Percentiles rank a stretch among this genome's conserved stretches.
These are phyloP conservation scores for Muscidifurax raptorellus DNA, from an alignment of 1,140 invertebrate species.

Conservation along the genomic window DNA sequence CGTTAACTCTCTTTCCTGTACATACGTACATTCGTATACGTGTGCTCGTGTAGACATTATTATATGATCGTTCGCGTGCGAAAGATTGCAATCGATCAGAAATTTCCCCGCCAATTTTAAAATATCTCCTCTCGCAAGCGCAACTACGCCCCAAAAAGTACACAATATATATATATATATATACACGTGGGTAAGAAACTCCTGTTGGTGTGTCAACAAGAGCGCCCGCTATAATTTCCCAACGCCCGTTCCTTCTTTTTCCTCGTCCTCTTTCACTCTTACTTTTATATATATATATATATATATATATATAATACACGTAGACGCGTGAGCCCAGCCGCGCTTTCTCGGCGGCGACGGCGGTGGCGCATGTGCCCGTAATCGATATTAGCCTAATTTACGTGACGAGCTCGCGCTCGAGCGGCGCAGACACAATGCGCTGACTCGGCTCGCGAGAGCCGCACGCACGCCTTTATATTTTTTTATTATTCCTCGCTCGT, in stretches of 20 bases:
- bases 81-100: no score
- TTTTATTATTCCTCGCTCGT: constrained; percentile 2
- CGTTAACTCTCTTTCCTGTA: no score
- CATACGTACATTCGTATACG: no score
- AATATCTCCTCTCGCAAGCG: no score
- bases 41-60: no score
- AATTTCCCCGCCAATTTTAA: no score
- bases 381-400: constrained; percentile 51
- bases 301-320: neutral
- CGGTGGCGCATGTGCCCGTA: neutral
- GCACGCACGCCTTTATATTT: neutral
- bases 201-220: no score
- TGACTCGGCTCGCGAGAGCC: constrained; percentile 11
- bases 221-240: neutral
- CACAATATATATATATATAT: no score
- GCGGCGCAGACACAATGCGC: constrained; percentile 13
- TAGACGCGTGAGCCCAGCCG: neutral
- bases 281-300: neutral
- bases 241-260: neutral
- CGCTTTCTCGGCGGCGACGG: neutral
- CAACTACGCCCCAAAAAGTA: no score
- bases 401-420: neutral
- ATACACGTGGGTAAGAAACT: no score
- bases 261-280: neutral
- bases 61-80: no score